Base-by-base conservation (phyloP, 2,797 vertebrate species). In the Macrochelys suwanniensis region DNA sequence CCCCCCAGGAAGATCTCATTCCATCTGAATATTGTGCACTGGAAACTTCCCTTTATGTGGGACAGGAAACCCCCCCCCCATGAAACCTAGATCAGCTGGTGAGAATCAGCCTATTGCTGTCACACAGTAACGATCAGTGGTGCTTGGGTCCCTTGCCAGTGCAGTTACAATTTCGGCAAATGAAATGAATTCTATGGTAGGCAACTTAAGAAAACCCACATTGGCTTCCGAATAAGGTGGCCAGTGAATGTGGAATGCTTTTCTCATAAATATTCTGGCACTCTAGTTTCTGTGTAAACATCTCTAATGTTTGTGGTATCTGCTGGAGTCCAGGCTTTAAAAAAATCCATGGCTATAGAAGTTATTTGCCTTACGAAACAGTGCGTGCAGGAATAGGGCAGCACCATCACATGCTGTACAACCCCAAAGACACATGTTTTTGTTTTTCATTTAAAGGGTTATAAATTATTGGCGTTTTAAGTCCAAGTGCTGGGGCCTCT, bases 371-470 rank as follows among this genome's bases (percentile, higher is more conserved):
- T 85, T 92, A 80, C 37, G 89, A 17, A 86, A 65, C 53, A 88
- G 89, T 90, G 59, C 31, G 57, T 49, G 31, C 84, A 6, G 26
- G 84, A 50, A 56, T 83, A 86, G 88, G 79, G 33, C 91, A 92
- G 90, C 23, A 57, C 77, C 61, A 53, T 86, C 90, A 74, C 82
- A 90, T 85, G 51, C 47, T 81, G 45, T 76, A 26, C 61, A 83
- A 88, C 11, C 23, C 87, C 26, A 92, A 93, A 95, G 49, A 57
- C 2, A 4, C 0, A 0, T 33, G 0, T 56, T 84, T 89, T 85
- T 89, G 76, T 59, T 93, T 95, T 92, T 93, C 42, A 47, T 93
- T 94, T 95, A 92, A 49, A 89, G 33, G 42, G 71, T 65, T 82
- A 94, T 49, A 28, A 77, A 77, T 77, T 49, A 9, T 31, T 95